Conservation (phyloP, 2,888 invertebrate species). For the Polietes domitor region DNA sequence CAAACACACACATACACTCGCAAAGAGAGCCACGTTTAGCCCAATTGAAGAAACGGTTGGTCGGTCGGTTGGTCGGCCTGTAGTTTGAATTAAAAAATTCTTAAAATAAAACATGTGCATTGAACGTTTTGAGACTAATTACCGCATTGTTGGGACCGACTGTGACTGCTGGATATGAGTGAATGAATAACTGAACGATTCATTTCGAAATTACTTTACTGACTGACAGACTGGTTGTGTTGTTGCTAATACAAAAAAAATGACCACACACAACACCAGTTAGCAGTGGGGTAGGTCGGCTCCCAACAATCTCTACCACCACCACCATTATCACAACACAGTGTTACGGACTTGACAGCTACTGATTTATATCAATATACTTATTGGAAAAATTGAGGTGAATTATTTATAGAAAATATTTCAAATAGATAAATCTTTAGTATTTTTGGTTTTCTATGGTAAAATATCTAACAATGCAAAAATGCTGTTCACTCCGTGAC, state of each 20-base stretch:
- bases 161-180: neutral
- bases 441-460: too few relatives aligned
- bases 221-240: neutral
- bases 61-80: neutral
- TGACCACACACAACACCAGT: constrained; percentile 49
- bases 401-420: too few relatives aligned
- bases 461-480: too few relatives aligned
- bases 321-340: too few relatives aligned
- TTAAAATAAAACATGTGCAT: constrained; percentile 60
- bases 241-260: neutral
- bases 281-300: constrained; percentile 51
- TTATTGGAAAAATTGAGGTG: too few relatives aligned
- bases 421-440: too few relatives aligned
- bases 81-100: constrained; percentile 61
- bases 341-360: too few relatives aligned
- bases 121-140: constrained; percentile 64
- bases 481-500: too few relatives aligned
- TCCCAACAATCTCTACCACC: neutral
- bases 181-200: constrained; percentile 51
- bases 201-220: constrained; percentile 48
- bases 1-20: neutral
- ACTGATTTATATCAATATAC: too few relatives aligned
- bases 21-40: too few relatives aligned
- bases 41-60: neutral
- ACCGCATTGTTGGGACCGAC: constrained; percentile 44